These are phyloP conservation scores for Melopsittacus undulatus DNA, from an alignment of 2,797 vertebrate species.

Conservation along the genomic window DNA sequence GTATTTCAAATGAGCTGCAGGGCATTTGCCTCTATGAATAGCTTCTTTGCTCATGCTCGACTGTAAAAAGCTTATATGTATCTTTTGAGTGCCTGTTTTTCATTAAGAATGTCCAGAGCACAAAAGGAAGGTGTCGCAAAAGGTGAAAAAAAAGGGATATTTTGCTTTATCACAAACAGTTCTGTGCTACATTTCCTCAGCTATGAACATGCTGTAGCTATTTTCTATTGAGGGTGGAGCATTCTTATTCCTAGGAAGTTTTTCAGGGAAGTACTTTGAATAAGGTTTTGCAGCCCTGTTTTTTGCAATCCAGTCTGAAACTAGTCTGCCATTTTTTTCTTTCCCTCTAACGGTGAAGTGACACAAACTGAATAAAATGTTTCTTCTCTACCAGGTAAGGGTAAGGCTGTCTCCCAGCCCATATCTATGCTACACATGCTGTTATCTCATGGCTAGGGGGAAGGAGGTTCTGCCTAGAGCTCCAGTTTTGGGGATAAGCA, in stretches of 20 bases:
- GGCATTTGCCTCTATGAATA: constrained; percentile 56
- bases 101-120: constrained; percentile 21
- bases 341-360: neutral
- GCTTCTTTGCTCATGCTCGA: constrained; percentile 22
- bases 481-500: neutral
- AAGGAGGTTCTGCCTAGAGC: neutral
- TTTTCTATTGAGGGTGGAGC: constrained; percentile 7
- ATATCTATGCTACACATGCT: accelerated
- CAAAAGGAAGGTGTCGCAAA: neutral
- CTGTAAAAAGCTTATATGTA: constrained; percentile 16
- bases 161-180: neutral
- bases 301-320: neutral
- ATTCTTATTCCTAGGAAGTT: neutral
- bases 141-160: neutral
- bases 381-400: neutral
- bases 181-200: constrained; percentile 1
- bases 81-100: constrained; percentile 44
- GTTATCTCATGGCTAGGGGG: neutral
- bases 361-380: neutral
- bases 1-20: constrained; percentile 40
- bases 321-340: neutral
- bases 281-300: neutral
- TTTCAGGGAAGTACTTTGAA: constrained; percentile 28
- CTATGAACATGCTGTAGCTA: constrained; percentile 13
- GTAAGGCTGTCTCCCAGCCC: neutral